Percentiles rank a stretch among this genome's conserved stretches.
These are phyloP conservation scores for Athripsodes cinereus DNA, from an alignment of 2,888 invertebrate species.

Conservation along the genomic window DNA sequence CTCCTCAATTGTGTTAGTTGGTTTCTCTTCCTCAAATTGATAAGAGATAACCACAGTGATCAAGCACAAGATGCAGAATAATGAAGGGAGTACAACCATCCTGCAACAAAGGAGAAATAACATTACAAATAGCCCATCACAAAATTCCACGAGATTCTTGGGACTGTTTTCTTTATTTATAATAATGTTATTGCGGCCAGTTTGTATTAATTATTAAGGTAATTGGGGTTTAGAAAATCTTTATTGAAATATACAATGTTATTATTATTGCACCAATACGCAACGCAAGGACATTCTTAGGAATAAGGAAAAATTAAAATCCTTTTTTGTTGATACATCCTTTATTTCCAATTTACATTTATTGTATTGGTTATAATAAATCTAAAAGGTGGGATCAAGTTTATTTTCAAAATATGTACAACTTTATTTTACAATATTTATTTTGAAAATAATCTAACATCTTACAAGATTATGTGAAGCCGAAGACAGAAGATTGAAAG, in stretches of 20 bases:
- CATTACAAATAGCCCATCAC: neutral
- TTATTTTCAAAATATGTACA: slow-evolving; percentile 2
- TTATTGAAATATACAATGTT: neutral
- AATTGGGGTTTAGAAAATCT: neutral
- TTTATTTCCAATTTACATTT: slow-evolving; percentile 19
- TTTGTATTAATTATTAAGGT: neutral
- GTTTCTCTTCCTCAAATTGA: slow-evolving; percentile 12
- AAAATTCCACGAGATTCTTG: too few relatives aligned
- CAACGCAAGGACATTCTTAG: slow-evolving; percentile 17
- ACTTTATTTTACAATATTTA: slow-evolving; percentile 21
- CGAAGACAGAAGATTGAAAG: neutral
- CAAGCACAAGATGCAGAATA: neutral
- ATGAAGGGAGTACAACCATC: slow-evolving; percentile 32
- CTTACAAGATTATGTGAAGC: slow-evolving; percentile 18
- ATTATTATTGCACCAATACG: neutral
- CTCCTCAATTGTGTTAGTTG: slow-evolving; percentile 34
- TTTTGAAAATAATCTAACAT: slow-evolving; percentile 25
- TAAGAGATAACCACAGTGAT: neutral
- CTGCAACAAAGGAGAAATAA: slow-evolving; percentile 43
- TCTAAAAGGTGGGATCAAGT: neutral
- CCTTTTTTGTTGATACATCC: slow-evolving; percentile 21
- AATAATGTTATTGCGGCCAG: too few relatives aligned
- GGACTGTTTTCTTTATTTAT: too few relatives aligned
- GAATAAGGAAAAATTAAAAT: slow-evolving; percentile 25
- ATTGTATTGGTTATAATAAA: neutral